Base-by-base conservation (phyloP, 2,113 vertebrate genomes). In the Sander lucioperca region DNA sequence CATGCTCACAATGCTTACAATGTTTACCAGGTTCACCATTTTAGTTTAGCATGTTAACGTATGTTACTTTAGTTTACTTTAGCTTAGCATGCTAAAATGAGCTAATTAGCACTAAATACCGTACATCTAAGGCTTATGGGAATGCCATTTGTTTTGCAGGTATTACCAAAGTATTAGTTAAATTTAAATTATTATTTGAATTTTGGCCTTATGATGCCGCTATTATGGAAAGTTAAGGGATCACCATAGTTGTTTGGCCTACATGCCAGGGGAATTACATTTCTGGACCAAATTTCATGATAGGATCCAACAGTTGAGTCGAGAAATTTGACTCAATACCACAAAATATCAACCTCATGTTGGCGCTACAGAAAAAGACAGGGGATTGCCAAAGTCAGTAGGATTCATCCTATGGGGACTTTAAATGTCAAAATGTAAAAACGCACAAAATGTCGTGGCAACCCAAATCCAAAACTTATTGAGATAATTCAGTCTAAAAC, bases 131-230 rank as follows among this genome's bases (percentile, higher is more conserved):
- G 5, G 43, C 2, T 50, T 6, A 73, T 45, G 3, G 15, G 4
- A 51, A 16, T 16, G 14, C 5, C 3, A 54, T 30, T 69, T 23
- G 14, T 27, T 62, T 62, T 30, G 21, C 8, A 23, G 14, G 3
- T 21, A 43, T 54, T 14, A 16, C 18, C 1, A 47, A 56, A 16
- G 15, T 19, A 27, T 33, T 18, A 12, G 19, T 33, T 3, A n/a
- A 1, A 36, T 33, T 62, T 0, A 23, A 9, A 58, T 25, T 19
- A 36, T 23, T 1, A 39, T 33, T 62, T 0, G 13, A 9, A 58
- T 36, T 19, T 50, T 47, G 10, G 2, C 7, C 13, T 12, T 3
- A 80, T 64, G 6, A n/a, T 19, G 50, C 16, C 0, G 1, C 9
- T 21, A 47, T 25, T 5, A 47, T 47, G 25, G 8, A 48, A 47